Evolutionary conservation across 2,113 vertebrate species (phyloP).

Genomic region (Vimba vimba): DNA sequence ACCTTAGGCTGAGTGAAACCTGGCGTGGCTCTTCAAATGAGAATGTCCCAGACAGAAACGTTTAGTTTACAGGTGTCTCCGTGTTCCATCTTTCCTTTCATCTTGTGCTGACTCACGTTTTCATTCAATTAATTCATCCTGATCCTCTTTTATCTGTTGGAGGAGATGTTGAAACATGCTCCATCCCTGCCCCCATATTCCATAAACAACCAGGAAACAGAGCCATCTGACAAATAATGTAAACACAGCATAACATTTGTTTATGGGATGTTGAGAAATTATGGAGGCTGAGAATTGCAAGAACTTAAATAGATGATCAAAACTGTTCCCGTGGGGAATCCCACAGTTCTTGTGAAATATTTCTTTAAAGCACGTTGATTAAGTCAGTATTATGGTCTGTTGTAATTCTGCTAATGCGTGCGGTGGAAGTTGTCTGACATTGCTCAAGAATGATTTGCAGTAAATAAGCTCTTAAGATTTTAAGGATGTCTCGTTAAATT

Average conservation of each 20-base stretch:
- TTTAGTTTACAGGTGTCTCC: constrained; percentile 4
- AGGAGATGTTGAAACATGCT: constrained; percentile 50
- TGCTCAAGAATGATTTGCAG: constrained; percentile 3
- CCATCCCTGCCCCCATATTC: constrained; percentile 37
- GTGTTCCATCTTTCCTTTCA: constrained; percentile 5
- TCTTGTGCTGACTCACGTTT: constrained; percentile 1
- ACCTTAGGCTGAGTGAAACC: constrained; percentile 19
- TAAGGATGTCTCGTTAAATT: background rate
- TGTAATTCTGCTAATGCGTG: constrained; percentile 42
- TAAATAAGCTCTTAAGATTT: background rate
- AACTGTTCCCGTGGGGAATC: constrained; percentile 44
- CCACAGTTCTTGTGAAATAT: constrained; percentile 42
- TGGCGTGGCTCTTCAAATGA: background rate
- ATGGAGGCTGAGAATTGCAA: constrained; percentile 57
- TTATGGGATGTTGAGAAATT: constrained; percentile 59
- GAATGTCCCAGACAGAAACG: constrained; percentile 21
- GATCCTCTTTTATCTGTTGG: constrained; percentile 31
- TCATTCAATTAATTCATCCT: constrained; percentile 6
- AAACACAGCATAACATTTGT: constrained; percentile 60
- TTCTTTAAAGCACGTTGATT: constrained; percentile 55
- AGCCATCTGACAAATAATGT: constrained; percentile 56
- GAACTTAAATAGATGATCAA: constrained; percentile 52
- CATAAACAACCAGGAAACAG: constrained; percentile 56
- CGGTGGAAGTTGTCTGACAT: constrained; percentile 10
- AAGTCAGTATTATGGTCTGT: constrained; percentile 43